Evolutionary conservation across 2,888 invertebrate genomes (phyloP), one percentile per base, ranked within the genome.

Genomic region (Agrilus cyanescens): DNA sequence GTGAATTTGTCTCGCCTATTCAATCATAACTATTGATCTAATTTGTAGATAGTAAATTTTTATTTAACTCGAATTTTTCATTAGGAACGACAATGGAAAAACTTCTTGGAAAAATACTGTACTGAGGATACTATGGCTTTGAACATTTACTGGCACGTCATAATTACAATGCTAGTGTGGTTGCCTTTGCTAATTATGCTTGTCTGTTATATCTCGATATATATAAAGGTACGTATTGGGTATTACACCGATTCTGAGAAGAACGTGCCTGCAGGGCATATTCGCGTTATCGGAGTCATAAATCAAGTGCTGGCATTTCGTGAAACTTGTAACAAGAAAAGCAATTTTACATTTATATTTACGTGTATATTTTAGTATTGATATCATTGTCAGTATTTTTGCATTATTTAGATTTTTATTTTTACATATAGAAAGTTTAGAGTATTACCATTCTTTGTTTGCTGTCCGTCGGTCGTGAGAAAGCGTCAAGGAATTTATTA

Each of bases 101-200:
- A 89, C 58, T 81, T 84, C 55, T 59, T 77, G 8, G 89, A 89
- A 67, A 76, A 71, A 25, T 88, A 76, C 60, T 89, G 89, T 57
- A 75, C 73, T 1, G 88, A 89, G 64, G 74, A 84, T 48, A 62
- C 71, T 0, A 53, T 68, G 2, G 61, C 82, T 12, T 62, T 81
- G 41, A 75, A 78, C 36, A 73, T 81, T 30, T 90, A 88, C 58
- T 89, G 87, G 83, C 81, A 85, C 51, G 76, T 85, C 18, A 73
- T 86, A 4, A 72, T 85, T 14, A 74, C 80, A 1, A 71, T 85
- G 5, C 63, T 87, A 14, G 86, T 88, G 2, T 87, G 87, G 80
- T 59, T 86, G 13, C 89, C 89, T 0, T 65, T 87, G 16, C 68
- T 75, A 1, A 70, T 84, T 1, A 85, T 88, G 82, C 64, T 80